Evolutionary conservation across 2,113 vertebrate species (phyloP), one percentile per base, ranked within the genome.

Genomic region (Potamarius usumacintae): DNA sequence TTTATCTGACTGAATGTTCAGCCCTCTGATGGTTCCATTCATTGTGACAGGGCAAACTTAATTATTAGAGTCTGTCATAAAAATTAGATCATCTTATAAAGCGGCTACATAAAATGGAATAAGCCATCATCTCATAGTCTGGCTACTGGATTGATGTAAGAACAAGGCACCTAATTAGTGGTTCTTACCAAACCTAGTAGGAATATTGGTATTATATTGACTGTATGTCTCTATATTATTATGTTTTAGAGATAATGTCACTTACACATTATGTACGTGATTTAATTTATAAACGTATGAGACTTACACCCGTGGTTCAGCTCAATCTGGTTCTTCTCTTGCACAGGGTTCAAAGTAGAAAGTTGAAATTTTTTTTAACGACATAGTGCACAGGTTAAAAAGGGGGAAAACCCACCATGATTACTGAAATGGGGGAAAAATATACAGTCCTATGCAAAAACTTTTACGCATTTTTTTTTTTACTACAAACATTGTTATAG

Each of bases 61-160:
- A 86, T 58, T 62, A 69, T 84, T 30, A 30, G 52, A 30, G 30
- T 18, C 42, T 65, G 27, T 67, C 18, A 80, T 55, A 67, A 65
- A 69, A 86, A 86, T 67, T 22, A 62, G 34, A 62, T 48, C 34
- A 48, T 76, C 53, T 5, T 50, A 60, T 58, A 42, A 74, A 85
- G 18, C 7, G 14, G 11, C 15, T 20, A 48, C 53, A 77, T 85
- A 52, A 74, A 85, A 85, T 52, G 25, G 71, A 76, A 76, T 27
- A 62, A 12, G 20, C 12, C 12, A 76, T 42, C 22, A 76, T 62
- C 55, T 60, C 57, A 85, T 3, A 27, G 69, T 48, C n/a, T 60
- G 83, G 53, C 10, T 58, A 42, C 79, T 79, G 77, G 77, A 79
- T 57, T 57, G 53, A 30, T 0, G 17, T 18, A 18, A 1, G 42